These are phyloP conservation scores for Monopterus albus DNA, from an alignment of 2,113 vertebrate genomes.

Conservation along the genomic window DNA sequence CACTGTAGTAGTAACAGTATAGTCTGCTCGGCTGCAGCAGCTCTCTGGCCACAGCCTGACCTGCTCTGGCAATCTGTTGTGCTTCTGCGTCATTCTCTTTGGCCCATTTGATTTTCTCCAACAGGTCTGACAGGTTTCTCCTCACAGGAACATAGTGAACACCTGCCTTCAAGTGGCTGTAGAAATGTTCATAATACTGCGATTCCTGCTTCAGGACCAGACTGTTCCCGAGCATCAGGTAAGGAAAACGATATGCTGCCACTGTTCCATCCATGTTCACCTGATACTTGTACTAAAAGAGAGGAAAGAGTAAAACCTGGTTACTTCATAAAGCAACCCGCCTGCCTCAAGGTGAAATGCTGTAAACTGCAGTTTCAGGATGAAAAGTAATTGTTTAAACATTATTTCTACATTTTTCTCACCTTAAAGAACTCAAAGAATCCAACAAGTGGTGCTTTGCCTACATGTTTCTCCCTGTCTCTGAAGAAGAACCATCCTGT, in stretches of 20 bases:
- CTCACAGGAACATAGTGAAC: slow-evolving; percentile 88
- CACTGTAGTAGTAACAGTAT: slow-evolving; percentile 92
- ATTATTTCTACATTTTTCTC: not conserved
- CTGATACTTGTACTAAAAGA: slow-evolving; percentile 91
- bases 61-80: slow-evolving; percentile 83
- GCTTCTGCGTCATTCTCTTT: slow-evolving; percentile 89
- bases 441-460: slow-evolving; percentile 88
- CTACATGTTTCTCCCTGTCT: slow-evolving; percentile 89
- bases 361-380: not conserved
- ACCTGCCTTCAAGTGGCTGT: slow-evolving; percentile 83
- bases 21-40: slow-evolving; percentile 89
- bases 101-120: slow-evolving; percentile 91
- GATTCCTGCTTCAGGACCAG: slow-evolving; percentile 95
- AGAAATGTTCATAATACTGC: slow-evolving; percentile 92
- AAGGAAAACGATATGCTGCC: slow-evolving; percentile 93
- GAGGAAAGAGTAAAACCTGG: no score
- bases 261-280: slow-evolving; percentile 93
- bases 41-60: slow-evolving; percentile 84
- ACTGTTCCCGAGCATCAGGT: slow-evolving; percentile 92
- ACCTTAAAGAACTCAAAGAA: slow-evolving; percentile 99
- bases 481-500: slow-evolving; percentile 96
- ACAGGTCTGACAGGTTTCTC: slow-evolving; percentile 88
- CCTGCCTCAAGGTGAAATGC: no score
- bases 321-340: no score
- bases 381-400: not conserved